These are phyloP conservation scores for Pogonophryne albipinna DNA, from an alignment of 2,797 vertebrate species.

Conservation along the genomic window DNA sequence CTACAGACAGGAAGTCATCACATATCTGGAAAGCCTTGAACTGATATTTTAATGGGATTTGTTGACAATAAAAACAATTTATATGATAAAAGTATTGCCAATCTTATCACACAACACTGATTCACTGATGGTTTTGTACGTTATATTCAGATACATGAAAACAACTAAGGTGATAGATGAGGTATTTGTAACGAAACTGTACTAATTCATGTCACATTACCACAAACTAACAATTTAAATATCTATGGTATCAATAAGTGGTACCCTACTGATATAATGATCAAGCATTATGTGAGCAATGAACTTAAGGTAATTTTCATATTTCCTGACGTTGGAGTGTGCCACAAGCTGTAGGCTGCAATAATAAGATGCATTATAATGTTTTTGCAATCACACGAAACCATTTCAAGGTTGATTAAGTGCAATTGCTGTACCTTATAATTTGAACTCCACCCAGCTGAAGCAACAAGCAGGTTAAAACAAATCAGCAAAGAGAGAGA, in stretches of 20 bases:
- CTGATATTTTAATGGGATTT: too few relatives aligned
- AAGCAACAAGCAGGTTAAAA: slow-evolving; percentile 21
- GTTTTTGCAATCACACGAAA: not conserved
- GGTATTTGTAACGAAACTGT: too few relatives aligned
- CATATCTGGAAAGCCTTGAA: not conserved
- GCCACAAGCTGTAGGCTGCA: not conserved
- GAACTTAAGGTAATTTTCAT: not conserved
- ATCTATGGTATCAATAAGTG: not conserved
- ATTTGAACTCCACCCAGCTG: slow-evolving; percentile 10
- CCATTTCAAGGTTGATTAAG: not conserved
- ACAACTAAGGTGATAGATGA: too few relatives aligned
- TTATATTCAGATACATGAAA: too few relatives aligned
- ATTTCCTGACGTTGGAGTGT: not conserved
- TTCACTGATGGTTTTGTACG: too few relatives aligned
- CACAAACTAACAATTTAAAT: not conserved
- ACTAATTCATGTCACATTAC: not conserved
- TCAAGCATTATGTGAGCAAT: not conserved
- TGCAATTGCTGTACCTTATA: not conserved
- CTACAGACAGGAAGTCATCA: not conserved
- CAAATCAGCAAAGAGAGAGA: not conserved
- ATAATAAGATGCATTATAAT: not conserved
- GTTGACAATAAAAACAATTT: too few relatives aligned
- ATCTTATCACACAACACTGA: too few relatives aligned
- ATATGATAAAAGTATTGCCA: not conserved
- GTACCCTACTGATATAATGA: not conserved